Evolutionary conservation across 2,113 vertebrate genomes (phyloP), one percentile per base, ranked within the genome.

Genomic region (Cyprinodon brontotheroides): DNA sequence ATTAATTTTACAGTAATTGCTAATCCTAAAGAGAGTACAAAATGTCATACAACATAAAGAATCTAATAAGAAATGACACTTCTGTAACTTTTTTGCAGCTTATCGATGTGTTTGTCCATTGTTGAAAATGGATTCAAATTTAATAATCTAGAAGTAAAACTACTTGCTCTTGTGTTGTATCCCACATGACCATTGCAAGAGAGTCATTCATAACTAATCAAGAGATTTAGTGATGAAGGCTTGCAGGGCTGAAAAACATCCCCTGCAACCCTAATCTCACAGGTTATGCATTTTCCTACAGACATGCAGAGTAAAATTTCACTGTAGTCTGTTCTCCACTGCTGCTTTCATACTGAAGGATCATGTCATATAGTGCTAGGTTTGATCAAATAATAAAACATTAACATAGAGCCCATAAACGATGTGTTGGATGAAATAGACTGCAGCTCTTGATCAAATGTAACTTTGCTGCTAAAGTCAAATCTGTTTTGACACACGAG

Each of bases 161-260:
- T 60, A 57, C 40, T 17, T 61, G 57, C 86, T 79, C 79, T 74
- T 69, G 61, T 78, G 71, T 72, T 75, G 78, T 76, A 81, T 86
- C 82, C 75, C 67, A 2, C 67, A 2, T 79, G 85, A 81, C 81
- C 70, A 80, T 77, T 81, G 71, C 64, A 61, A 61, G 80, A 79
- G 75, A 75, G 79, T 78, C 72, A 65, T 74, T 86, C 85, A 73
- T 53, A 11, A 22, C 78, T 78, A 78, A 89, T 90, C 83, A 78
- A n/a, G n/a, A n/a, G n/a, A 90, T 89, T 72, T 74, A 47, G 75
- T 47, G 77, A 83, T 87, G 75, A 77, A 60, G 63, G 61, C 64
- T 60, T 45, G 74, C 75, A 50, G 67, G 67, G 75, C 70, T 79
- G 63, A 48, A 80, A 80, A 83, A 83, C 85, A 79, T 73, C 80